phyloP scores from a whole-genome alignment of 1,140 invertebrate genomes.

The Arctopsyche grandis region DNA sequence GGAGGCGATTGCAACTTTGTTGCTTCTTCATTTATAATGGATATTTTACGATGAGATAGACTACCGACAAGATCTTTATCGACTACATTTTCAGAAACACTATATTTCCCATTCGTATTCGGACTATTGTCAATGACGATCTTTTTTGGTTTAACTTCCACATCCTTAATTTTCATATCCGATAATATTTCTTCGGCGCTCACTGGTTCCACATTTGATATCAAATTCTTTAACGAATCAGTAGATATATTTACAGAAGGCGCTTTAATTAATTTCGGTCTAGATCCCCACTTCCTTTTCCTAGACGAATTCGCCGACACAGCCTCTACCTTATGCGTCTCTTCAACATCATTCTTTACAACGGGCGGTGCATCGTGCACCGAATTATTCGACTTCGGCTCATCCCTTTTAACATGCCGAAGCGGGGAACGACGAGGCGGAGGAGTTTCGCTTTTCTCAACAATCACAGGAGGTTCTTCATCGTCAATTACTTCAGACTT shows the following conservation, averaged over 20 bases:
- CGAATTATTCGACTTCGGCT: background rate
- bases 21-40: slow-evolving; percentile 74
- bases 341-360: background rate
- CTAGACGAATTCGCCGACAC: slow-evolving; percentile 44
- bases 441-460: background rate
- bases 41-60: slow-evolving; percentile 71
- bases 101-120: slow-evolving; percentile 48
- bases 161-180: slow-evolving; percentile 62
- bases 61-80: slow-evolving; percentile 52
- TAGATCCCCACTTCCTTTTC: slow-evolving; percentile 64
- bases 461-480: background rate
- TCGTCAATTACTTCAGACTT: background rate
- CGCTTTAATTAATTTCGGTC: slow-evolving; percentile 61
- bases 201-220: slow-evolving; percentile 67
- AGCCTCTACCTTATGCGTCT: slow-evolving; percentile 2
- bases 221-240: slow-evolving; percentile 69
- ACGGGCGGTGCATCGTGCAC: background rate
- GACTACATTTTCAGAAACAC: slow-evolving; percentile 27
- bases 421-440: background rate
- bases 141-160: slow-evolving; percentile 43
- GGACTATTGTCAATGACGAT: slow-evolving; percentile 30
- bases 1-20: slow-evolving; percentile 71
- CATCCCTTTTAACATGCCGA: background rate
- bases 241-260: slow-evolving; percentile 69
- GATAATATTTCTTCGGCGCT: slow-evolving; percentile 66